These are phyloP conservation scores for Eurytoma californica DNA, from an alignment of 2,888 invertebrate genomes.

Conservation along the genomic window DNA sequence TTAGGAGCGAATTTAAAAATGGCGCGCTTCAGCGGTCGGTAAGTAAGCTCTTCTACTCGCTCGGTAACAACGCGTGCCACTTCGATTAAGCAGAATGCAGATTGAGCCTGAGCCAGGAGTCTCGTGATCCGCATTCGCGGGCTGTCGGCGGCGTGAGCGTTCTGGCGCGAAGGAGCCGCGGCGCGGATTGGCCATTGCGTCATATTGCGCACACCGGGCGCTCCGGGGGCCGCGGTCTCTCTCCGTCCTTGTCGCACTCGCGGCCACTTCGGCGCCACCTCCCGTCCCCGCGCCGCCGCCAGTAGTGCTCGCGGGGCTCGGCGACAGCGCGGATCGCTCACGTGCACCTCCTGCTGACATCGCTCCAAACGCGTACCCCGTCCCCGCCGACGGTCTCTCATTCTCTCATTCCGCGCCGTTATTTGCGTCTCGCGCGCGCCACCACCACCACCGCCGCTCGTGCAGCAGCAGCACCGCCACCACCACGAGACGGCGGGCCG, in stretches of 20 bases:
- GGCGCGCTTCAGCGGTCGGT: no score
- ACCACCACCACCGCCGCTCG: constrained; percentile 17
- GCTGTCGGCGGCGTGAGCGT: not conserved
- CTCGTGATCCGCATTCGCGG: not conserved
- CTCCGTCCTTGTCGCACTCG: not conserved
- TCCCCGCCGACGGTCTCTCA: not conserved
- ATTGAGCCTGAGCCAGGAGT: not conserved
- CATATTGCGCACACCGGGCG: constrained; percentile 69
- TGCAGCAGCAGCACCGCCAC: constrained; percentile 42
- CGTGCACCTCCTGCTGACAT: not conserved
- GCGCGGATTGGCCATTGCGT: constrained; percentile 63
- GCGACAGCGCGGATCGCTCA: not conserved
- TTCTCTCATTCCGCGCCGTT: not conserved
- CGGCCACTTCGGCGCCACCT: not conserved
- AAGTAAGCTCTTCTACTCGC: no score
- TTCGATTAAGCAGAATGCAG: not conserved
- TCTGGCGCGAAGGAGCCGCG: constrained; percentile 43
- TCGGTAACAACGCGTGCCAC: no score
- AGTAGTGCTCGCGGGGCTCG: not conserved
- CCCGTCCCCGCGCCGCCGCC: not conserved
- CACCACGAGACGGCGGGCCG: not conserved
- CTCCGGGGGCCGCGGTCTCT: constrained; percentile 19
- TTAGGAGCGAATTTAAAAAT: no score
- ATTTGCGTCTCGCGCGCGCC: constrained; percentile 61
- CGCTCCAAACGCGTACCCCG: not conserved